Base-by-base conservation (phyloP, 2,113 vertebrate species). In the Macquaria australasica region DNA sequence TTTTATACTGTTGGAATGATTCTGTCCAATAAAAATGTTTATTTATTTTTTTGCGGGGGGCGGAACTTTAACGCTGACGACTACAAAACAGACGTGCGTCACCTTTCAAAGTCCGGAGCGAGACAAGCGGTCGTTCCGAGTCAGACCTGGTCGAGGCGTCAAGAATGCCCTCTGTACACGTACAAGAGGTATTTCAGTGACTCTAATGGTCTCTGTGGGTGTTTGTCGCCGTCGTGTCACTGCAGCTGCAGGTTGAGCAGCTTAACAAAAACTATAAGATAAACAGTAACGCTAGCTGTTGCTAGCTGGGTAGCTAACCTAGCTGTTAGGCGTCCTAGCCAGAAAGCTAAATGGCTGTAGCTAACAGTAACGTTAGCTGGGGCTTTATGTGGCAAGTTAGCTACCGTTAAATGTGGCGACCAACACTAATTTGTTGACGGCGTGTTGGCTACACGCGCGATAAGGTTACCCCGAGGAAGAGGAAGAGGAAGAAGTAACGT, bases 21-120 rank as follows among this genome's bases (percentile, higher is more conserved):
- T 37, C n/a, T 48, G 34, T 62, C 0, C n/a, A n/a, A n/a, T n/a
- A n/a, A n/a, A n/a, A n/a, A n/a, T n/a, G n/a, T n/a, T n/a, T n/a
- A n/a, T n/a, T n/a, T n/a, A n/a, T n/a, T 48, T 14, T 31, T 45
- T 73, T 53, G 18, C 50, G 15, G 73, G 78, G 83, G 90, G 91
- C 89, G 93, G 93, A 70, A 55, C 90, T 79, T 71, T 9, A 7
- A 34, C 14, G 63, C n/a, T 84, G 80, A 85, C 80, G 81, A 59
- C 60, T 63, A 80, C 67, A 87, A 87, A 91, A 90, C 84, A 91
- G 62, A 68, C 71, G 56, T 81, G 63, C 83, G 81, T 79, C 83
- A 88, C 77, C 87, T 87, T 85, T 89, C 81, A 86, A 90, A 91
- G 89, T 86, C 81, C 84, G 71, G 78, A 53, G 48, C 69, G 23